Conservation (phyloP, 2,888 invertebrate species). For the Xestia ashworthii region DNA sequence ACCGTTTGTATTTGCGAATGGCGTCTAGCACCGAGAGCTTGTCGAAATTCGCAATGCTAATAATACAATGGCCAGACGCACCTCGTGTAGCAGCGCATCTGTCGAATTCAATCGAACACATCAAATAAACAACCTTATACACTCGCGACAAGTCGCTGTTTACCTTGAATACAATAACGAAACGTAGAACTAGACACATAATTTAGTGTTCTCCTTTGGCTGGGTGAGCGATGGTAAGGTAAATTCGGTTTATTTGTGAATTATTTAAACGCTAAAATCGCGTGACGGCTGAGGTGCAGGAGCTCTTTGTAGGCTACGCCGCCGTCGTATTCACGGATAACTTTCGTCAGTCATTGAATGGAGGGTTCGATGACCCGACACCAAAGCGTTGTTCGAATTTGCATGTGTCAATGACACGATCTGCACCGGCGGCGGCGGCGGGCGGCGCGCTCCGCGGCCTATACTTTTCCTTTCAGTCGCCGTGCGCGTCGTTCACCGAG, state of each 20-base stretch:
- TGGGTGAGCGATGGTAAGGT: slow-evolving; percentile 73
- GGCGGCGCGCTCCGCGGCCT: slow-evolving; percentile 75
- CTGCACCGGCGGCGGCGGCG: slow-evolving; percentile 78
- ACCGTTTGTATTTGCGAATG: slow-evolving; percentile 84
- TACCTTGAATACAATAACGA: slow-evolving; percentile 69
- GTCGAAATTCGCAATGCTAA: slow-evolving; percentile 88
- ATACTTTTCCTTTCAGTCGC: slow-evolving; percentile 88
- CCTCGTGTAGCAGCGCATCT: slow-evolving; percentile 80
- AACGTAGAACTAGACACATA: slow-evolving; percentile 79
- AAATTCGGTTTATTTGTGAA: slow-evolving; percentile 79
- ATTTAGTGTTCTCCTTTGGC: slow-evolving; percentile 76
- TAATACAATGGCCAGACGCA: slow-evolving; percentile 87
- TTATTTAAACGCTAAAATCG: slow-evolving; percentile 79
- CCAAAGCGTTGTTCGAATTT: slow-evolving; percentile 86
- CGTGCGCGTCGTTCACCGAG: slow-evolving; percentile 77
- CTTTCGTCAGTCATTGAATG: slow-evolving; percentile 90
- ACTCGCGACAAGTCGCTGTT: slow-evolving; percentile 71
- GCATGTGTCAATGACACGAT: slow-evolving; percentile 90
- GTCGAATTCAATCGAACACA: slow-evolving; percentile 72
- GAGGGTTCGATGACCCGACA: slow-evolving; percentile 86
- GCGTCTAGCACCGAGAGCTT: slow-evolving; percentile 82
- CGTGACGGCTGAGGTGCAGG: slow-evolving; percentile 69
- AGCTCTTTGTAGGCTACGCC: slow-evolving; percentile 80
- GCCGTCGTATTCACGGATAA: slow-evolving; percentile 82
- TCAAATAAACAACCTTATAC: slow-evolving; percentile 75